Evolutionary conservation across 2,113 vertebrate species (phyloP), one percentile per base, ranked within the genome.

Genomic region (Tragelaphus buxtoni): DNA sequence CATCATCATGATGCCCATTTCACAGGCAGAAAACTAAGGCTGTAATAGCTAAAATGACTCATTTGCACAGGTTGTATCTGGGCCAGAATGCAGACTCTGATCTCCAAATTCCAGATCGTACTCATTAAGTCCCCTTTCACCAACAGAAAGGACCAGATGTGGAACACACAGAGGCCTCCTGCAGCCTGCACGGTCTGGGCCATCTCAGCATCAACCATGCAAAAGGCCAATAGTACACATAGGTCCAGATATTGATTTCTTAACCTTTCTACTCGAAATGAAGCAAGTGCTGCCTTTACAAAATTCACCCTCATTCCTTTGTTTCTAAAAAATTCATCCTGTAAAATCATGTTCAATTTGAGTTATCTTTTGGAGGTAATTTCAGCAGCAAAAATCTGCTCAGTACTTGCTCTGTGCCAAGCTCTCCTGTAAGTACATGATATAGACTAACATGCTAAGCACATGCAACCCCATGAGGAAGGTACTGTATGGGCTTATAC

Each of bases 81-180:
- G 49, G 42, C 35, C 16, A 20, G 35, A 79, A 47, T 0, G 0
- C 61, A 56, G 11, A 53, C 18, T 30, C 80, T 26, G 60, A 49
- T 74, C 90, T 79, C 83, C 45, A 10, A 32, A 32, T n/a, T 30
- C 58, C 24, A 10, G 49, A 32, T 58, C 5, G 45, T 42, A 35
- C 4, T 42, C 47, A 16, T 22, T 1, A 0, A 49, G 49, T 72
- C 45, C 86, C 53, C n/a, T 0, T 0, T 32, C 60, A 55, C 5
- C 13, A 7, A 72, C 6, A 63, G 56, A n/a, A 65, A n/a, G 53
- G 22, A 39, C 32, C 22, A 30, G 51, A 42, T 53, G 20, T 30
- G 39, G 45, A 39, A 58, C 10, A 7, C 10, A 1, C 20, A 0
- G 3, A 24, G 8, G 20, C 30, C 56, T 76, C 3, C 22, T 0